phyloP scores from a whole-genome alignment of 2,797 vertebrate species.

The Periophthalmus magnuspinnatus region DNA sequence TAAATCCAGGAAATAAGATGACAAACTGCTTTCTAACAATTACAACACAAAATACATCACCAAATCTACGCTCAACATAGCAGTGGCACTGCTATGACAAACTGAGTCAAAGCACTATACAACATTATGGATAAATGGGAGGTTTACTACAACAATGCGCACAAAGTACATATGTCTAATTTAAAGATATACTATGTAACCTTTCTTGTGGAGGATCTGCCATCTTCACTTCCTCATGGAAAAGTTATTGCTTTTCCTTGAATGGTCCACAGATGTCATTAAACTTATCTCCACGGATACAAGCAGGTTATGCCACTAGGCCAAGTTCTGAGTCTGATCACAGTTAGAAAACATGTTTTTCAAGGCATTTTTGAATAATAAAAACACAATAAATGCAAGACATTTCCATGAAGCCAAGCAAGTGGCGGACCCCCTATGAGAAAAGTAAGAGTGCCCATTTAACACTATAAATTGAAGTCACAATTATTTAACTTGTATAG shows the following conservation, averaged over 20 bases:
- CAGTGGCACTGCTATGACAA: neutral
- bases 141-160: neutral
- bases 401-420: neutral
- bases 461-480: neutral
- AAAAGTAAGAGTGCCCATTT: neutral
- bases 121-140: neutral
- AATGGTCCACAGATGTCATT: too few species aligned
- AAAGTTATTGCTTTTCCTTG: too few species aligned
- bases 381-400: too few species aligned
- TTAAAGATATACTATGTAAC: neutral
- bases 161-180: neutral
- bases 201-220: too few species aligned
- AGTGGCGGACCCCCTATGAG: neutral
- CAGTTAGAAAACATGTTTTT: too few species aligned
- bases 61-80: neutral
- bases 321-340: too few species aligned
- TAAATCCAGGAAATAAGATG: neutral
- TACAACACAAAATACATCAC: neutral
- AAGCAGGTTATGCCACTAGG: too few species aligned
- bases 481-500: neutral
- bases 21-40: constrained; percentile 4
- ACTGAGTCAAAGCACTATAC: neutral
- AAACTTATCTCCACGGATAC: too few species aligned
- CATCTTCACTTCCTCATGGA: too few species aligned
- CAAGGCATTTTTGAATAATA: too few species aligned